Base-by-base conservation (phyloP, 2,888 invertebrate genomes). In the Boloria euphrosyne region DNA sequence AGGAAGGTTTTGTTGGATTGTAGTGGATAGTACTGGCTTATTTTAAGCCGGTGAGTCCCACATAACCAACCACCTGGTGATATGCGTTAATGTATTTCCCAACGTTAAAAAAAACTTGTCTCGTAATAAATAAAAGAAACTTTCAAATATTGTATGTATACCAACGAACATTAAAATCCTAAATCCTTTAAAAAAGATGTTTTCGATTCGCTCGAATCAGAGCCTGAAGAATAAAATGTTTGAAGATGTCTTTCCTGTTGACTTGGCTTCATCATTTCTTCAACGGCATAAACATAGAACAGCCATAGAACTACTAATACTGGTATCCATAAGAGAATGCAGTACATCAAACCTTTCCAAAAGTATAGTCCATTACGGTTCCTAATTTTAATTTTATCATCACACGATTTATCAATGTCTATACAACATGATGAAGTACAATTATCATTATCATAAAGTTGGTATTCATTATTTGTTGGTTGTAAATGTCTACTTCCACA, bases 311-410 rank as follows among this genome's bases (percentile, higher is more conserved):
- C 74, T n/a, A 83, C 63, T 16, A 80, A 4, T 3, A 86, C 72
- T 47, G 87, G 86, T 49, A 87, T 81, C 83, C 84, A 86, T 14
- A 88, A 69, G 6, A 86, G 38, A 54, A 84, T 18, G 49, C 88
- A 87, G 70, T 82, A 86, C 2, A 85, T 43, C 59, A 76, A 79
- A 0, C 84, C 85, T 75, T 85, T 79, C 16, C 78, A 75, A 62
- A 81, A 83, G 16, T 79, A 76, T 71, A 85, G 75, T 14, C 76
- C 75, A 14, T 67, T 61, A 18, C 72, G 70, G 7, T 69, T 70
- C 14, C 66, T 71, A 14, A 75, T 68, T 52, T 55, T 50, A 43
- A 75, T 53, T 49, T 76, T 69, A 68, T 74, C 73, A n/a, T 71
- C 70, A 51, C 52, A 59, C 0, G 62, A 43, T 31, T 70, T 70